Conservation (phyloP, 2,113 vertebrate genomes). For the Gobiocypris rarus region DNA sequence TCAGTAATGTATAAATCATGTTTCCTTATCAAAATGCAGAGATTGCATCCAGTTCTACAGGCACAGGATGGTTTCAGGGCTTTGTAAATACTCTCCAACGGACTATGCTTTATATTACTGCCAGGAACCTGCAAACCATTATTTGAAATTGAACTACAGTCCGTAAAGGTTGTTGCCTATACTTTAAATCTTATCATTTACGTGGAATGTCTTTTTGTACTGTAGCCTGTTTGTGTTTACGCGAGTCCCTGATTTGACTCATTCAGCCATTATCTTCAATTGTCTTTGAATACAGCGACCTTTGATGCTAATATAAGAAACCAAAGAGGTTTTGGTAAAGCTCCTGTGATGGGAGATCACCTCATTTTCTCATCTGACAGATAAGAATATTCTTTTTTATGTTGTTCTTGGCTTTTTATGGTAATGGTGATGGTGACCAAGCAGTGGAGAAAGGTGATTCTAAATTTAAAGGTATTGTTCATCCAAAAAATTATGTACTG, state of each 20-base stretch:
- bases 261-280: slow-evolving; percentile 31
- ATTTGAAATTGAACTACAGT: slow-evolving; percentile 46
- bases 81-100: slow-evolving; percentile 31
- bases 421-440: background rate
- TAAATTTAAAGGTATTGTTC: background rate
- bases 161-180: slow-evolving; percentile 23
- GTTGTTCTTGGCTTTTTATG: background rate
- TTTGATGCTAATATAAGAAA: slow-evolving; percentile 47
- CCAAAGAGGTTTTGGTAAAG: background rate
- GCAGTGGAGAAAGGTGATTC: background rate
- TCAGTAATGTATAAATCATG: slow-evolving; percentile 36
- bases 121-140: slow-evolving; percentile 54
- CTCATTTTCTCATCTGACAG: slow-evolving; percentile 34
- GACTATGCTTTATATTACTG: slow-evolving; percentile 43
- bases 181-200: slow-evolving; percentile 38
- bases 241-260: slow-evolving; percentile 36
- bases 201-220: slow-evolving; percentile 39
- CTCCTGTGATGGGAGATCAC: slow-evolving; percentile 7
- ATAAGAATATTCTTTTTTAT: background rate
- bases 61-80: slow-evolving; percentile 33
- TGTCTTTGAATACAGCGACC: slow-evolving; percentile 37
- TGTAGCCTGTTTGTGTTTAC: slow-evolving; percentile 25
- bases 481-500: no score
- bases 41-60: slow-evolving; percentile 32
- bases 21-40: slow-evolving; percentile 52